Percentiles rank a stretch among this genome's conserved stretches.
phyloP scores from a whole-genome alignment of 2,113 vertebrate species.

The Mastomys coucha region DNA sequence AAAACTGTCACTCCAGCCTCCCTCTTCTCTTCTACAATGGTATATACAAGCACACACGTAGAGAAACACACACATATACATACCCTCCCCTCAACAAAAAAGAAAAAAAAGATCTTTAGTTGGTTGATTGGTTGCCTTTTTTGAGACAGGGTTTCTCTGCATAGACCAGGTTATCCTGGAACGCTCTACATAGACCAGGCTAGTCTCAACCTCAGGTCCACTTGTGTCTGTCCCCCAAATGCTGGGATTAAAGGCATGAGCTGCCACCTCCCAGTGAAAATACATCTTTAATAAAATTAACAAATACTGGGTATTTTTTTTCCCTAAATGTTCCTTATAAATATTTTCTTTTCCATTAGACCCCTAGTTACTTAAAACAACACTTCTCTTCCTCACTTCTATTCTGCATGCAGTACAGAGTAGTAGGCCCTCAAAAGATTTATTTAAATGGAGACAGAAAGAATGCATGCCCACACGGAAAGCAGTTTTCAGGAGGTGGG shows the following conservation, averaged over 20 bases:
- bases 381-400: neutral
- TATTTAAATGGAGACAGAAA: neutral
- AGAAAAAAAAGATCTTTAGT: neutral
- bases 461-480: neutral
- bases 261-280: neutral
- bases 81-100: neutral
- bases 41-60: neutral
- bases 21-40: neutral
- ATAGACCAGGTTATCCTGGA: neutral
- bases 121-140: neutral
- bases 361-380: neutral
- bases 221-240: neutral
- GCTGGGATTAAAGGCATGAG: neutral
- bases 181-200: neutral
- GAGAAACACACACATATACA: neutral
- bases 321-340: neutral
- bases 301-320: neutral
- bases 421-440: neutral
- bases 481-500: rapidly evolving
- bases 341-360: neutral
- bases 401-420: neutral
- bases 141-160: neutral
- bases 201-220: neutral
- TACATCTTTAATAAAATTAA: neutral
- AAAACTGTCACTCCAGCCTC: neutral